Evolutionary conservation across 1,140 invertebrate species (phyloP).

Genomic region (Brachionus manjavacas): DNA sequence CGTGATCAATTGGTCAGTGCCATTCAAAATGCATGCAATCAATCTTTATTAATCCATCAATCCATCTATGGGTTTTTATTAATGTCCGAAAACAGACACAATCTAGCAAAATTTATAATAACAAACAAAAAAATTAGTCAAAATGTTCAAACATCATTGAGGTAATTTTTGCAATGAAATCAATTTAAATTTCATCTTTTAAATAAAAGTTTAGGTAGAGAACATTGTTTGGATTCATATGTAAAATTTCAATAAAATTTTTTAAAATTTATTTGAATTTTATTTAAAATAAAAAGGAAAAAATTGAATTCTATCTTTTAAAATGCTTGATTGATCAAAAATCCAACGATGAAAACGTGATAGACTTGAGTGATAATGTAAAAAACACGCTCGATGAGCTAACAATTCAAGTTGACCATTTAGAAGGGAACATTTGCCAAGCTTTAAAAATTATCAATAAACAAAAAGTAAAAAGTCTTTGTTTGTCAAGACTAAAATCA

Average conservation of each 20-base stretch:
- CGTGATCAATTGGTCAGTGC: background rate
- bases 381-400: background rate
- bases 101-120: background rate
- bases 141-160: background rate
- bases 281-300: background rate
- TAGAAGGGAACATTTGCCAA: background rate
- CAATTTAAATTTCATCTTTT: background rate
- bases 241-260: background rate
- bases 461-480: background rate
- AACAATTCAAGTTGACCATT: background rate
- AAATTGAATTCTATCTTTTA: background rate
- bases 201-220: background rate
- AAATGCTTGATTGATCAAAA: background rate
- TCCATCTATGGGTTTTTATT: background rate
- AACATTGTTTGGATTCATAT: background rate
- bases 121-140: background rate
- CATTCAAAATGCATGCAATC: background rate
- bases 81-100: background rate
- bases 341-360: background rate
- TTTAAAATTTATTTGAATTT: background rate
- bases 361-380: background rate
- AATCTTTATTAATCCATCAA: background rate
- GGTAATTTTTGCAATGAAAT: background rate
- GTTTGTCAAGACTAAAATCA: background rate
- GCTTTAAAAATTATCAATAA: background rate